Conservation (phyloP, 2,113 vertebrate species). For the Acrocephalus kingi region DNA sequence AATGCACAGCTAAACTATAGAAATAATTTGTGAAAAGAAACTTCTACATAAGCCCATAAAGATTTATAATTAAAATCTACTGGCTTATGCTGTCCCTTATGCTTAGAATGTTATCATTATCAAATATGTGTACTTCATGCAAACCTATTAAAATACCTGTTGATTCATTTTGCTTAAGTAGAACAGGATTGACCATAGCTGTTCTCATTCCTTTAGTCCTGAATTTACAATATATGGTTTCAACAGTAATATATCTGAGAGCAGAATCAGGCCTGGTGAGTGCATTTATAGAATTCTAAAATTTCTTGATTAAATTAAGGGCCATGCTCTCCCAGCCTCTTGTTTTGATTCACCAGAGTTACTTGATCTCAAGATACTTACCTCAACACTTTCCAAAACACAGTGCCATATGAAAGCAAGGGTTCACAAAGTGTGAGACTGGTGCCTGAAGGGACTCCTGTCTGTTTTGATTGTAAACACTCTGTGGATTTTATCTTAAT, state of each 20-base stretch:
- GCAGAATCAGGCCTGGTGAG: background rate
- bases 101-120: background rate
- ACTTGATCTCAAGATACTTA: background rate
- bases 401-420: background rate
- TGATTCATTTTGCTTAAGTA: background rate
- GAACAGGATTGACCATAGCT: background rate
- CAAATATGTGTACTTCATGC: background rate
- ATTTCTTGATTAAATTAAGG: background rate
- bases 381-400: constrained; percentile 11
- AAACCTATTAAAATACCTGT: background rate
- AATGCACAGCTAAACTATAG: background rate
- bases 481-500: background rate
- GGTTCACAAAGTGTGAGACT: background rate
- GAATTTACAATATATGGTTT: background rate
- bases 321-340: background rate
- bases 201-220: background rate
- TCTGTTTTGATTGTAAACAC: background rate
- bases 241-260: background rate
- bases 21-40: background rate
- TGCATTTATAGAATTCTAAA: background rate
- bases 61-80: background rate
- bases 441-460: background rate
- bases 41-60: background rate
- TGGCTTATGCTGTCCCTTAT: background rate
- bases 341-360: background rate